Percentiles rank a stretch among this genome's conserved stretches.
Evolutionary conservation across 2,113 vertebrate genomes (phyloP).

Genomic region (Arizona elegans): DNA sequence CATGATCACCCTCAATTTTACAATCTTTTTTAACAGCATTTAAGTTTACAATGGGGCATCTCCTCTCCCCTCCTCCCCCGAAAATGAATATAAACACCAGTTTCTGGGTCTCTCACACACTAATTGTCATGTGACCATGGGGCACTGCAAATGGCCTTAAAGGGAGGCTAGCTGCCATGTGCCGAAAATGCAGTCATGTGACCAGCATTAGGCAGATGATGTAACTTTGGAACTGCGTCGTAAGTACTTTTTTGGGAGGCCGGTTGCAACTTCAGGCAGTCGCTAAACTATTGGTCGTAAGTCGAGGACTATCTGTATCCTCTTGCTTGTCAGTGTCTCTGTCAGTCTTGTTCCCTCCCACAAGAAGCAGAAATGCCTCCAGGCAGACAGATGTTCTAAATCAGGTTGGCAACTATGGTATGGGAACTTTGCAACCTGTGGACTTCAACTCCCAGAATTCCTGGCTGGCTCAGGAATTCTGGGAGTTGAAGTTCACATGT

Average conservation of each 20-base stretch:
- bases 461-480: too few species aligned
- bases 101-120: accelerated
- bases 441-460: too few species aligned
- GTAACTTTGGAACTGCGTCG: not conserved
- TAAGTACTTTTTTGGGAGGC: not conserved
- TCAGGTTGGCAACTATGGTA: not conserved
- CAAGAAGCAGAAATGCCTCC: not conserved
- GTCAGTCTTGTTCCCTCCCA: not conserved
- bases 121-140: not conserved
- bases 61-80: too few species aligned
- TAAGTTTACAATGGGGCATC: not conserved
- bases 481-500: not conserved
- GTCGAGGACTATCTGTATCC: not conserved
- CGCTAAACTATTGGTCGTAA: not conserved
- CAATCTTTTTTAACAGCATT: not conserved
- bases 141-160: not conserved
- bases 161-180: not conserved
- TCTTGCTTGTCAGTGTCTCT: not conserved
- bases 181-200: not conserved
- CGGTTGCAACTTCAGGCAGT: not conserved
- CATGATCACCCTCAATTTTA: not conserved
- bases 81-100: not conserved
- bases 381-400: not conserved
- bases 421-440: not conserved
- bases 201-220: not conserved